Conservation (phyloP, 2,797 vertebrate species). For the Kryptopterus vitreolus region DNA sequence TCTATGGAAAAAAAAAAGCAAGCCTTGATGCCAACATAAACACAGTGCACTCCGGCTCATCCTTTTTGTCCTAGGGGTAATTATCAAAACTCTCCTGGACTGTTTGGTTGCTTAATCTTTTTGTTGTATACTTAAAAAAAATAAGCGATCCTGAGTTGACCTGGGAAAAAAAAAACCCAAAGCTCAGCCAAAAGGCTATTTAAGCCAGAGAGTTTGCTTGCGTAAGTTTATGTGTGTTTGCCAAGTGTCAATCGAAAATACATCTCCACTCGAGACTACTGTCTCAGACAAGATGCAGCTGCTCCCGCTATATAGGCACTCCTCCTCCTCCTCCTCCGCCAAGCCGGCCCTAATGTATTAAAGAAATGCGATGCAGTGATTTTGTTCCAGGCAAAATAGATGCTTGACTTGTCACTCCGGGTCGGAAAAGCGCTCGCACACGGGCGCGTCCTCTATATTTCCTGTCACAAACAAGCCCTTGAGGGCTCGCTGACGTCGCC, state of each 20-base stretch:
- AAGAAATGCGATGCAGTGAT: constrained; percentile 3
- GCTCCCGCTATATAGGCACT: not conserved
- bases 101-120: constrained; percentile 1
- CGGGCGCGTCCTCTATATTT: constrained; percentile 3
- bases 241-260: constrained; percentile 22
- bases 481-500: constrained; percentile 35
- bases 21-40: constrained; percentile 7
- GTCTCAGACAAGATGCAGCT: constrained; percentile 14
- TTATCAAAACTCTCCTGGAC: constrained; percentile 1
- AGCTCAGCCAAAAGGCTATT: not conserved
- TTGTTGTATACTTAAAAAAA: not conserved
- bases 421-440: not conserved
- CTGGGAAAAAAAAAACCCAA: not conserved
- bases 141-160: not conserved
- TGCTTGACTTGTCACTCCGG: constrained; percentile 1
- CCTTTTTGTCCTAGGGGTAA: not conserved
- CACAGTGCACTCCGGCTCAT: not conserved
- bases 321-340: not conserved
- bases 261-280: constrained; percentile 26
- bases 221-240: not conserved
- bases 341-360: not conserved
- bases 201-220: not conserved
- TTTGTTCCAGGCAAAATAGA: constrained; percentile 1
- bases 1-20: not conserved
- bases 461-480: constrained; percentile 34